A percentile compares a stretch with the other conserved stretches of the same genome.
Conservation (phyloP, 1,140 invertebrate species). For the Temnothorax longispinosus region DNA sequence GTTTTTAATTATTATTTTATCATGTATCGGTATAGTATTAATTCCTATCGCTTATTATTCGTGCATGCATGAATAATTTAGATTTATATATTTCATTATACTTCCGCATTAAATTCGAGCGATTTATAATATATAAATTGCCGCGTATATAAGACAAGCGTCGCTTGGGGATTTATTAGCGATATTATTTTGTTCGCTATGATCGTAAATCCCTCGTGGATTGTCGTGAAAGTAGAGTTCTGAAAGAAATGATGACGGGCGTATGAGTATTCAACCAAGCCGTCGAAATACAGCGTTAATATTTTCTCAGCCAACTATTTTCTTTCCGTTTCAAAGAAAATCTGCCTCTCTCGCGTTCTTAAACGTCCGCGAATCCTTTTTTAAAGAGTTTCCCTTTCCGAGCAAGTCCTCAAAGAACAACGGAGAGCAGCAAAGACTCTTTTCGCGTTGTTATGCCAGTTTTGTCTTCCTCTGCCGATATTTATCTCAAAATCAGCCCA, state of each 20-base stretch:
- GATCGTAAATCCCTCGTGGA: not conserved
- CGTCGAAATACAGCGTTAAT: not conserved
- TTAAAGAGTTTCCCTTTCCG: not conserved
- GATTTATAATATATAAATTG: not conserved
- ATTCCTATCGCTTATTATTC: too few species aligned
- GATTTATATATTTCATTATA: too few species aligned
- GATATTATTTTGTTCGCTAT: not conserved
- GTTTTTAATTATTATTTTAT: too few species aligned
- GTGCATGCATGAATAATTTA: too few species aligned
- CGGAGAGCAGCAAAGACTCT: not conserved
- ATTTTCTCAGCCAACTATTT: not conserved
- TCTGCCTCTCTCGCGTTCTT: slow-evolving; percentile 1
- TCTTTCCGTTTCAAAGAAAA: slow-evolving; percentile 48
- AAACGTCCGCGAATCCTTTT: not conserved
- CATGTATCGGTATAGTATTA: too few species aligned
- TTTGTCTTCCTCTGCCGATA: not conserved
- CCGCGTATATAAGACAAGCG: not conserved
- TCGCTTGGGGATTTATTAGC: not conserved
- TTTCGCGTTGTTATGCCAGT: not conserved
- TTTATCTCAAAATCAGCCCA: not conserved
- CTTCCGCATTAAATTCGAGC: not conserved
- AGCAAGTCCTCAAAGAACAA: not conserved
- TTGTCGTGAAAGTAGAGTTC: not conserved
- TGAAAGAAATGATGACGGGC: not conserved
- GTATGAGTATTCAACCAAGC: not conserved